phyloP scores from a whole-genome alignment of 2,888 invertebrate species.

The Agrotis clavis region DNA sequence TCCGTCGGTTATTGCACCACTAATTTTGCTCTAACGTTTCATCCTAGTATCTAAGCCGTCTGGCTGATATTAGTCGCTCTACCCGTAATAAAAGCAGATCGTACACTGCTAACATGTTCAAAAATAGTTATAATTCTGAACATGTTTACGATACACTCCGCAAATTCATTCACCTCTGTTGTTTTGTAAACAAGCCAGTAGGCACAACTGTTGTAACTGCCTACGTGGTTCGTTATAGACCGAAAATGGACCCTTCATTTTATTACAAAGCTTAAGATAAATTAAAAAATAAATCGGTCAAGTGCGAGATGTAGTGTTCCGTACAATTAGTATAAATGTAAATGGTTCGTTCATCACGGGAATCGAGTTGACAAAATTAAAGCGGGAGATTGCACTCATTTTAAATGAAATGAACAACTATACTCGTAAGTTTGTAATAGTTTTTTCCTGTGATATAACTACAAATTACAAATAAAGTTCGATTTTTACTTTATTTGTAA shows the following conservation, averaged over 20 bases:
- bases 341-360: no score
- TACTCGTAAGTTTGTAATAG: no score
- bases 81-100: constrained; percentile 70
- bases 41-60: constrained; percentile 75
- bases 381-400: no score
- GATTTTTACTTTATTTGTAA: no score
- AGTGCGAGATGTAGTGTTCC: no score
- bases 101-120: constrained; percentile 66
- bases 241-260: constrained; percentile 14
- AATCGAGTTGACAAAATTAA: no score
- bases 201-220: constrained; percentile 18
- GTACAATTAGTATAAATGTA: no score
- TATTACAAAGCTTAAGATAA: not conserved
- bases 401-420: no score
- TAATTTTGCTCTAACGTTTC: constrained; percentile 79
- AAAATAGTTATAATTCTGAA: constrained; percentile 63
- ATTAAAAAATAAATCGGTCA: not conserved
- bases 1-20: constrained; percentile 78
- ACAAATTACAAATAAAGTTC: no score
- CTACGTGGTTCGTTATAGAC: constrained; percentile 19
- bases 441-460: no score
- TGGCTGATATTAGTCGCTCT: constrained; percentile 65
- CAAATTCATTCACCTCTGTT: constrained; percentile 62
- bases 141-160: constrained; percentile 54
- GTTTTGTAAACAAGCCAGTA: constrained; percentile 56